Evolutionary conservation across 1,140 invertebrate species (phyloP).

Genomic region (Drosophila santomea): DNA sequence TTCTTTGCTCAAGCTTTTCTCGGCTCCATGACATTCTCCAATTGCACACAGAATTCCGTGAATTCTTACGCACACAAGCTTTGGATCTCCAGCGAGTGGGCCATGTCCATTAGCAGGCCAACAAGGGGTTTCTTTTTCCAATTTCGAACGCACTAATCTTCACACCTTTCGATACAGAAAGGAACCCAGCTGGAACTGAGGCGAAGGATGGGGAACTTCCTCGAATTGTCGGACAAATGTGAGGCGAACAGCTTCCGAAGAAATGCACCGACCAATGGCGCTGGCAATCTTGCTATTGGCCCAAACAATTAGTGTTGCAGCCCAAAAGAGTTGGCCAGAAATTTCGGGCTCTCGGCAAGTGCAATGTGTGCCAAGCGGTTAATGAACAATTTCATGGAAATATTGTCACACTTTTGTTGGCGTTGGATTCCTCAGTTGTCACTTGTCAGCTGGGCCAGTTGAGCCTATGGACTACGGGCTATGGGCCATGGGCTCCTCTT

Average conservation of each 20-base stretch:
- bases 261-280: constrained; percentile 59
- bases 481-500: background rate
- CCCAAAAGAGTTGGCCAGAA: constrained; percentile 59
- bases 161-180: constrained; percentile 66
- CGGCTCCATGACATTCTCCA: constrained; percentile 14
- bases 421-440: constrained; percentile 73
- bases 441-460: constrained; percentile 1
- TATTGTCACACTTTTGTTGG: constrained; percentile 83
- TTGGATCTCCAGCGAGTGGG: constrained; percentile 19
- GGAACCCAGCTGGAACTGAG: constrained; percentile 23
- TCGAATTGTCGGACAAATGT: constrained; percentile 74
- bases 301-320: constrained; percentile 65
- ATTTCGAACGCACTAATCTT: constrained; percentile 71
- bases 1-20: constrained; percentile 42
- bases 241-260: constrained; percentile 72
- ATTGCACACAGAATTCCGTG: constrained; percentile 53
- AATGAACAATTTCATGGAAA: constrained; percentile 83
- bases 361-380: constrained; percentile 82
- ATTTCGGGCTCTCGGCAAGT: constrained; percentile 52
- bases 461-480: background rate
- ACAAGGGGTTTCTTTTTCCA: constrained; percentile 30
- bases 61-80: constrained; percentile 60
- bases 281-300: constrained; percentile 48
- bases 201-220: constrained; percentile 37
- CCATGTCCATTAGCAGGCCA: constrained; percentile 51